Evolutionary conservation across 1,140 invertebrate genomes (phyloP).

Genomic region (Drosophila simulans): DNA sequence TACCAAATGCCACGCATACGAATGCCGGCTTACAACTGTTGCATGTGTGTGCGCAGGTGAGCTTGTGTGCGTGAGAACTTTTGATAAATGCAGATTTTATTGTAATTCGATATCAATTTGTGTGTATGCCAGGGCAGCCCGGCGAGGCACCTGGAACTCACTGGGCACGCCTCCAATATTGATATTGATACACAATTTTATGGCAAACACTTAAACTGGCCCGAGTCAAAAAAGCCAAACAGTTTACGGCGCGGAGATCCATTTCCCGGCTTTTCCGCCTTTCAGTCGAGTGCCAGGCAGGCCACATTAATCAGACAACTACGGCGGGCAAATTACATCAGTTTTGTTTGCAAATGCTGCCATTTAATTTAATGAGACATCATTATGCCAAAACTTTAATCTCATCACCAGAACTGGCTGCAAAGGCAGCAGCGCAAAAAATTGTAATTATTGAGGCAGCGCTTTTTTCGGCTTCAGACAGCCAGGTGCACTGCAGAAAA

Average conservation of each 20-base stretch:
- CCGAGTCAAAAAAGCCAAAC: slow-evolving; percentile 28
- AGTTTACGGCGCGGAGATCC: slow-evolving; percentile 18
- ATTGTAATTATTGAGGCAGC: slow-evolving; percentile 52
- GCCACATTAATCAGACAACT: slow-evolving; percentile 37
- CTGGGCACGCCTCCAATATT: slow-evolving; percentile 23
- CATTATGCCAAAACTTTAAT: slow-evolving; percentile 65
- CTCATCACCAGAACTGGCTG: slow-evolving; percentile 27
- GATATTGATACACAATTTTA: slow-evolving; percentile 44
- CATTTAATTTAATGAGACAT: slow-evolving; percentile 63
- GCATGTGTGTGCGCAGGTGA: slow-evolving; percentile 14
- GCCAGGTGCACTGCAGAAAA: slow-evolving; percentile 3
- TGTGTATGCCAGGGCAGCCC: background rate
- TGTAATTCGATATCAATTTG: slow-evolving; percentile 53
- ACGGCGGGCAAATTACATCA: slow-evolving; percentile 46
- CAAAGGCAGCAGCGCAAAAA: slow-evolving; percentile 21
- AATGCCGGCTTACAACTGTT: slow-evolving; percentile 32
- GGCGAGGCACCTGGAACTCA: background rate
- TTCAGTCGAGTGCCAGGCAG: slow-evolving; percentile 4
- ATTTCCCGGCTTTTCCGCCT: background rate
- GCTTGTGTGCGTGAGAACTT: slow-evolving; percentile 9
- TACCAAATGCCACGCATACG: slow-evolving; percentile 26
- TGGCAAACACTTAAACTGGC: slow-evolving; percentile 30
- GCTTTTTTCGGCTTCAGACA: slow-evolving; percentile 19
- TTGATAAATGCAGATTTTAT: slow-evolving; percentile 57
- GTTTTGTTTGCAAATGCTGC: slow-evolving; percentile 46